These are phyloP conservation scores for Oligia strigilis DNA, from an alignment of 2,888 invertebrate genomes.

Conservation along the genomic window DNA sequence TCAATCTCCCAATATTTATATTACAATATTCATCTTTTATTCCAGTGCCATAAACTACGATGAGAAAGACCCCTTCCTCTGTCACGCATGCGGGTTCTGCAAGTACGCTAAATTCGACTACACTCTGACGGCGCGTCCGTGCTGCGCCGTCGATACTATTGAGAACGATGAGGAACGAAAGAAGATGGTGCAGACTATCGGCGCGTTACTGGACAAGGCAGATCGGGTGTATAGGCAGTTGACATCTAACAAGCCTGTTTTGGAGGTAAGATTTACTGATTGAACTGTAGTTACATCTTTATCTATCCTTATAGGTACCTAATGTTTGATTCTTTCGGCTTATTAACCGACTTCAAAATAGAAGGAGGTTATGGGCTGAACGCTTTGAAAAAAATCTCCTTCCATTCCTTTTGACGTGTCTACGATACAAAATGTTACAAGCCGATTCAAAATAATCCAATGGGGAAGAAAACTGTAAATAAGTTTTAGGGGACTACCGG, in stretches of 20 bases:
- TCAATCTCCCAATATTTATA: no score
- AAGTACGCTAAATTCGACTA: slow-evolving; percentile 99
- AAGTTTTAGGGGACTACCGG: no score
- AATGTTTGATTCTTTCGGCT: no score
- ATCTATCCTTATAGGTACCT: no score
- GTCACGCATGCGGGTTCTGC: slow-evolving; percentile 99
- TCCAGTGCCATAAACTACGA: slow-evolving; percentile 98
- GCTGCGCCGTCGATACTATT: slow-evolving; percentile 99
- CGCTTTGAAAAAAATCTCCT: no score
- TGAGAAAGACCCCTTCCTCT: slow-evolving; percentile 99
- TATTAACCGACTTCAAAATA: no score
- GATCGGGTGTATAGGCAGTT: slow-evolving; percentile 98
- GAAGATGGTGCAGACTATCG: slow-evolving; percentile 98
- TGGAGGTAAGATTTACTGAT: slow-evolving; percentile 91
- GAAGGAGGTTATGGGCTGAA: no score
- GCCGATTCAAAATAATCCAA: no score
- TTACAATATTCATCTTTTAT: not conserved
- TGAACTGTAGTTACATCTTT: no score
- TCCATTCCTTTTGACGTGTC: no score
- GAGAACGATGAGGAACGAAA: slow-evolving; percentile 99
- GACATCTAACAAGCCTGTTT: slow-evolving; percentile 96
- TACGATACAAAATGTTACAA: no score
- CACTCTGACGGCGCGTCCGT: slow-evolving; percentile 96
- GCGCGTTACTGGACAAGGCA: slow-evolving; percentile 97
- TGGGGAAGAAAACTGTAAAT: no score